phyloP scores from a whole-genome alignment of 2,113 vertebrate species.

The Dryoscopus gambensis region DNA sequence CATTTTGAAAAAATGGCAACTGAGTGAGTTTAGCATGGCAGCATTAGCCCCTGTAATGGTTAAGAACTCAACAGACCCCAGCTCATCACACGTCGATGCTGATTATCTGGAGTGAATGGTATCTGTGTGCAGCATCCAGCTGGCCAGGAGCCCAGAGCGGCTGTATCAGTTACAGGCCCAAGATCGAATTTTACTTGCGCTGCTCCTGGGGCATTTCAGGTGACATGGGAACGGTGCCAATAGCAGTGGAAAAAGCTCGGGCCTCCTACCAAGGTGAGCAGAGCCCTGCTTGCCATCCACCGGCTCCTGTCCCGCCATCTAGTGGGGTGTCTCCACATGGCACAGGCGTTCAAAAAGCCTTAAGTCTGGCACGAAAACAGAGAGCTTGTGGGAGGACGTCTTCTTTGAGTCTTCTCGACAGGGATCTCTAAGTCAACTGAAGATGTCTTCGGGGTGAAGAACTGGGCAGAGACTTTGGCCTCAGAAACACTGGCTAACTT shows the following conservation, averaged over 20 bases:
- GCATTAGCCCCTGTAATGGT: neutral
- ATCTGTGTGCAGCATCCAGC: neutral
- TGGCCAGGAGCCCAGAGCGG: neutral
- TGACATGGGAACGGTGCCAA: neutral
- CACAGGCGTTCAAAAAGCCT: neutral
- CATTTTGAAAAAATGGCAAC: neutral
- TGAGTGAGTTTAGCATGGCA: neutral
- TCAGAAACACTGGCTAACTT: neutral
- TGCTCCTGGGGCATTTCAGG: neutral
- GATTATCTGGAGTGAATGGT: neutral
- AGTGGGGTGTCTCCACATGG: neutral
- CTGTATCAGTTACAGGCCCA: neutral
- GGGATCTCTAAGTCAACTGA: neutral
- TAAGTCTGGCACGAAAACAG: neutral
- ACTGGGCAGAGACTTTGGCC: neutral
- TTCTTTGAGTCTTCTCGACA: neutral
- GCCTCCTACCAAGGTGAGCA: neutral
- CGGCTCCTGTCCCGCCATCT: neutral
- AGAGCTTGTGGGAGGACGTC: fast-evolving
- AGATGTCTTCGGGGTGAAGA: neutral
- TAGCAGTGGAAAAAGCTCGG: neutral
- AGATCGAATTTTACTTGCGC: neutral
- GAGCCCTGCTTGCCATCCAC: neutral
- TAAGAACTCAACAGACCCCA: neutral
- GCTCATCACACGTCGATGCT: neutral